phyloP scores from a whole-genome alignment of 2,888 invertebrate species.

The Pachydiplax longipennis region DNA sequence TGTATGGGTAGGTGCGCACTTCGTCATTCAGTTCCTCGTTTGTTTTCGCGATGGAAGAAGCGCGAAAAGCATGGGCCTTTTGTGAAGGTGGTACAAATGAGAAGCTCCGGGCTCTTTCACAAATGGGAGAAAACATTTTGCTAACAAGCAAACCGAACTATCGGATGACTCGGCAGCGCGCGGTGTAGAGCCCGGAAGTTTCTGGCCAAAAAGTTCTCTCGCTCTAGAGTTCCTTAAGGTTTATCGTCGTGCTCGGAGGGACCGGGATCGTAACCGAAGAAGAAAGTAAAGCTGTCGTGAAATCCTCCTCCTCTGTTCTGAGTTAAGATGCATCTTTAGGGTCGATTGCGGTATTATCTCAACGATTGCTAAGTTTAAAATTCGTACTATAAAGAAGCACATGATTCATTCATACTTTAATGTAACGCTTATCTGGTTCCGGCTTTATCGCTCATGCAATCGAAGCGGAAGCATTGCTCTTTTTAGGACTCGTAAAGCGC shows the following conservation, averaged over 20 bases:
- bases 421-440: no score
- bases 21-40: not conserved
- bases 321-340: no score
- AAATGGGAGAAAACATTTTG: not conserved
- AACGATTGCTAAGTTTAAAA: no score
- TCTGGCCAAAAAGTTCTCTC: not conserved
- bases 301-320: not conserved
- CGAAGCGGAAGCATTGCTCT: no score
- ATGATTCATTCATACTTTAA: no score
- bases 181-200: not conserved
- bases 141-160: not conserved
- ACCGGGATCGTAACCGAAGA: not conserved
- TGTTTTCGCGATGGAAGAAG: not conserved
- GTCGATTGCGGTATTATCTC: no score
- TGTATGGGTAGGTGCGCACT: not conserved
- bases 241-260: not conserved
- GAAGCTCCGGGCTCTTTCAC: not conserved
- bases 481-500: no score
- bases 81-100: not conserved
- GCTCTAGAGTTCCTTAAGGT: not conserved
- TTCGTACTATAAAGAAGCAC: no score
- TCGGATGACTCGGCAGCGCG: not conserved
- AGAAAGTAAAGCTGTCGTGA: not conserved
- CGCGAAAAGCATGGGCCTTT: not conserved
- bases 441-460: no score